These are phyloP conservation scores for Melinopterus prodromus DNA, from an alignment of 2,888 invertebrate genomes.

Conservation along the genomic window DNA sequence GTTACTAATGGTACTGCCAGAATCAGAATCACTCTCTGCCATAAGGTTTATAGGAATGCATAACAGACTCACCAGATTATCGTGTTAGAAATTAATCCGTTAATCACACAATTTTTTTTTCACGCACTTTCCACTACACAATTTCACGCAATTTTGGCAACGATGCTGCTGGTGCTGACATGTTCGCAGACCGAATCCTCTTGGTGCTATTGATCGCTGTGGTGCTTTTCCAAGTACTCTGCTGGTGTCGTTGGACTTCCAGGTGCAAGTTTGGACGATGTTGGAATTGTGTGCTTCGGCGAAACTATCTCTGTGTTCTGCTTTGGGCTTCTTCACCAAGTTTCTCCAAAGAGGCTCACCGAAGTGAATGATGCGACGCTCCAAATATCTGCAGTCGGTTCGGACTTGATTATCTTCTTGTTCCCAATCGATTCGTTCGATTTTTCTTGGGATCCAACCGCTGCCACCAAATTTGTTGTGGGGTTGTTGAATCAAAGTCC, in stretches of 20 bases:
- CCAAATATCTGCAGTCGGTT: not conserved
- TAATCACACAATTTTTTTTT: not conserved
- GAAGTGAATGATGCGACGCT: not conserved
- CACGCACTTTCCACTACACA: not conserved
- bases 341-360: not conserved
- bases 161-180: no score
- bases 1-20: not conserved
- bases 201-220: no score
- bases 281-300: not conserved
- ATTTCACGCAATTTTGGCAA: no score
- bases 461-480: conserved; percentile 4
- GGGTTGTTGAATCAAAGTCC: not conserved
- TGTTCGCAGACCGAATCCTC: no score
- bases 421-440: not conserved
- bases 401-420: not conserved
- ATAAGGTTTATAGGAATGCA: not conserved
- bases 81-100: not conserved
- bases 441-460: not conserved
- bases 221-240: no score
- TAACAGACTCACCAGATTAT: no score
- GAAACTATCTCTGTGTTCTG: not conserved
- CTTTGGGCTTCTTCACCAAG: not conserved
- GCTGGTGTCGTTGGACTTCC: not conserved
- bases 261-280: not conserved
- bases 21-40: not conserved